Evolutionary conservation across 2,797 vertebrate genomes (phyloP).

Genomic region (Alca torda): DNA sequence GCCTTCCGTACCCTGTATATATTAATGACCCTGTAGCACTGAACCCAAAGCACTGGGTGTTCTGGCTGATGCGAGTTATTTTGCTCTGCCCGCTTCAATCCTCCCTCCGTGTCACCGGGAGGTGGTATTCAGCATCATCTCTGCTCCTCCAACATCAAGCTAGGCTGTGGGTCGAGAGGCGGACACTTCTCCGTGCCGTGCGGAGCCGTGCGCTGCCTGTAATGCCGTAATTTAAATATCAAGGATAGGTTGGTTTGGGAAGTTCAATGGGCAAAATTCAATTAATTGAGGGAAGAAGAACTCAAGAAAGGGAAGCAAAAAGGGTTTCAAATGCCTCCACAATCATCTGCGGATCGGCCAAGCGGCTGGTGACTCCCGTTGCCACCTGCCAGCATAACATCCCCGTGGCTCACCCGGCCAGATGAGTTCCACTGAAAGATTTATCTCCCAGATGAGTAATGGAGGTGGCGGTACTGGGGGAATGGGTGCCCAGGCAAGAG

Average conservation of each 20-base stretch:
- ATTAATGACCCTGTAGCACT: not conserved
- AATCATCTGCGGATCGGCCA: not conserved
- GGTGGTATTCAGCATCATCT: not conserved
- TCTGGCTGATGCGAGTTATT: not conserved
- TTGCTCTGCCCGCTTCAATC: not conserved
- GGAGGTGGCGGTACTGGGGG: not conserved
- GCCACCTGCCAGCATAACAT: not conserved
- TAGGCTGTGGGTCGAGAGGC: not conserved
- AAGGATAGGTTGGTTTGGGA: not conserved
- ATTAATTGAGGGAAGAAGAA: not conserved
- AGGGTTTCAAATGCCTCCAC: not conserved
- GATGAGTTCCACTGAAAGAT: not conserved
- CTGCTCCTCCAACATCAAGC: not conserved
- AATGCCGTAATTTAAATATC: not conserved
- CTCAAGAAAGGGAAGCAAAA: not conserved
- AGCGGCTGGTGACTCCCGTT: not conserved
- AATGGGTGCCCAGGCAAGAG: not conserved
- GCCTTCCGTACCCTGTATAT: not conserved
- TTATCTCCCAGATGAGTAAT: not conserved
- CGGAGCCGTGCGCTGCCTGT: not conserved
- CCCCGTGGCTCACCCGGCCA: rapidly evolving
- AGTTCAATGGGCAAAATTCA: not conserved
- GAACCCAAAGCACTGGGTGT: not conserved
- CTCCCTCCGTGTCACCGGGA: not conserved
- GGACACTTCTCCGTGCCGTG: rapidly evolving